Percentiles rank a stretch among this genome's conserved stretches.
phyloP scores from a whole-genome alignment of 2,888 invertebrate genomes.

The Neoitamus cyanurus region DNA sequence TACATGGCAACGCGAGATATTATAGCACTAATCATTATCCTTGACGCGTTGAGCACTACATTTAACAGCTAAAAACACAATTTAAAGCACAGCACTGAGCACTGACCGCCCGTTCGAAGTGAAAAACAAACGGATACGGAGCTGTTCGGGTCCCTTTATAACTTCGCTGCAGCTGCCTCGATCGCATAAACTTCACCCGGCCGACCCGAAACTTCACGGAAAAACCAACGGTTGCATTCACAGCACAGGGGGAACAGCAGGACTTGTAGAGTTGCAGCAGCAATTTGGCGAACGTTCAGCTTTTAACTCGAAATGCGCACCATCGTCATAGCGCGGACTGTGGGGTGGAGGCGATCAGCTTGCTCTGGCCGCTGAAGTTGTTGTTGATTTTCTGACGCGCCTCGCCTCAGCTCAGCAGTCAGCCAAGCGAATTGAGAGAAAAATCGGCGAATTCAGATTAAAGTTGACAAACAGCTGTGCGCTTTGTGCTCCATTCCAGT shows the following conservation, averaged over 20 bases:
- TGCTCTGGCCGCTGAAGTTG: neutral
- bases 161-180: neutral
- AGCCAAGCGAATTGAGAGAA: neutral
- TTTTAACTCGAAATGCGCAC: neutral
- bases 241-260: neutral
- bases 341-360: neutral
- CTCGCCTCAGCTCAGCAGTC: neutral
- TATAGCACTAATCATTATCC: conserved; percentile 63
- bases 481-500: neutral
- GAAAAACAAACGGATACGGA: neutral
- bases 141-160: neutral
- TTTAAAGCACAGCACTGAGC: neutral
- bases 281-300: neutral
- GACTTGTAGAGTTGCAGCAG: neutral
- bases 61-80: neutral
- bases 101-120: neutral
- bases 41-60: conserved; percentile 29
- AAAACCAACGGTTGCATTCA: neutral
- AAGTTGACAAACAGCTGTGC: neutral
- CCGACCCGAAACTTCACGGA: neutral
- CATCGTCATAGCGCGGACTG: neutral
- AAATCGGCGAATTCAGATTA: neutral
- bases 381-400: neutral
- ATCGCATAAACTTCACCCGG: neutral
- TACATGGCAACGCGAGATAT: conserved; percentile 64